Evolutionary conservation across 2,113 vertebrate species (phyloP).

Genomic region (Pteropus alecto): DNA sequence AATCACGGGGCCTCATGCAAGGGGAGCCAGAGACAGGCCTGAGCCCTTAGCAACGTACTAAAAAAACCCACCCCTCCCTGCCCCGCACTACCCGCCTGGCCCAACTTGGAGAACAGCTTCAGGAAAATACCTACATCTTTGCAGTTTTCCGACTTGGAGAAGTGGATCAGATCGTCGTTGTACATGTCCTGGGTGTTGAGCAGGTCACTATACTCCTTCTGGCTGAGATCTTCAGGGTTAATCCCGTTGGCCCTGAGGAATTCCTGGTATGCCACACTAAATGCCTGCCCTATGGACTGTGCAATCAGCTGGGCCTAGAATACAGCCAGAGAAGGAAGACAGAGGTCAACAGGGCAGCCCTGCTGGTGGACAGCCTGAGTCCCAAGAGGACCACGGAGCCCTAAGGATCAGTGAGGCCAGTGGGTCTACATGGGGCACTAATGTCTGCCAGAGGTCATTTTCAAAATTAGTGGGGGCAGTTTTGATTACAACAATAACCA

Average conservation of each 20-base stretch:
- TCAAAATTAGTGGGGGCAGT: neutral
- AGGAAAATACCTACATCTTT: constrained; percentile 90
- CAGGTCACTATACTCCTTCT: constrained; percentile 97
- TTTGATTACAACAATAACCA: neutral
- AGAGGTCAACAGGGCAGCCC: neutral
- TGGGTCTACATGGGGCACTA: neutral
- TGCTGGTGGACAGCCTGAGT: neutral
- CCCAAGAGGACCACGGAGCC: neutral
- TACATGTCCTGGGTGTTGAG: constrained; percentile 99
- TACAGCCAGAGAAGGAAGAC: neutral
- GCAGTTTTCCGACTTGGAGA: constrained; percentile 99
- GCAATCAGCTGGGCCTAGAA: constrained; percentile 94
- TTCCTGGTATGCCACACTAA: constrained; percentile 98
- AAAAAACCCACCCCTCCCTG: no score
- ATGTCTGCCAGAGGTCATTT: neutral
- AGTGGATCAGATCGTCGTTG: constrained; percentile 97
- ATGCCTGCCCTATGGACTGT: constrained; percentile 97
- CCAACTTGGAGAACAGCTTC: neutral
- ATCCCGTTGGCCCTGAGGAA: constrained; percentile 97
- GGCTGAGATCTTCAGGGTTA: constrained; percentile 97
- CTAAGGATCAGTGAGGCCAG: no score
- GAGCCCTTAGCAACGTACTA: fast-evolving
- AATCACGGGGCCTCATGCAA: neutral
- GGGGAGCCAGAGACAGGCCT: neutral
- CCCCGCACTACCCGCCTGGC: fast-evolving